These are phyloP conservation scores for Pristiophorus japonicus DNA, from an alignment of 2,113 vertebrate species.

Conservation along the genomic window DNA sequence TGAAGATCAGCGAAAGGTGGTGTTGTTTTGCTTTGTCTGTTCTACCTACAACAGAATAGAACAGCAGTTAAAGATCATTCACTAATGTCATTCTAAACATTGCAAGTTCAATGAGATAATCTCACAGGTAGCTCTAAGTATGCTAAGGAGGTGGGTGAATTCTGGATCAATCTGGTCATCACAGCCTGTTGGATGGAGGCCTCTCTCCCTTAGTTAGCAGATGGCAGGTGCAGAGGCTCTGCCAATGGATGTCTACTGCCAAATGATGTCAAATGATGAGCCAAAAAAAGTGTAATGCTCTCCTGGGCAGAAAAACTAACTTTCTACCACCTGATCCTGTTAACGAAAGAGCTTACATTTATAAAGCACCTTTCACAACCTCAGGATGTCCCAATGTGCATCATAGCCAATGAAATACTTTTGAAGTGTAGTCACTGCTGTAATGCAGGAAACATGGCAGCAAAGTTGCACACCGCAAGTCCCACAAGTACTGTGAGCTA, in stretches of 20 bases:
- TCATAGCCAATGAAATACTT: neutral
- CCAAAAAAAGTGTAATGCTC: neutral
- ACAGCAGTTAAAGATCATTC: neutral
- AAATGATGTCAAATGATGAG: neutral
- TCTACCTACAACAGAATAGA: constrained; percentile 13
- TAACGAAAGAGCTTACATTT: neutral
- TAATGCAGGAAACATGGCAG: neutral
- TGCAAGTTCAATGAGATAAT: neutral
- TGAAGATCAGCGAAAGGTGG: neutral
- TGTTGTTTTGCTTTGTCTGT: neutral
- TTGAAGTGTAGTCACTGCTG: neutral
- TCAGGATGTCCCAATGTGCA: neutral
- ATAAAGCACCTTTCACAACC: neutral
- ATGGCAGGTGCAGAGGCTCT: neutral
- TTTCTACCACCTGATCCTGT: neutral
- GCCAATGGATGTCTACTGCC: neutral
- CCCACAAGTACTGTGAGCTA: too few relatives aligned
- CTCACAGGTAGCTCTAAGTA: neutral
- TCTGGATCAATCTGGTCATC: neutral
- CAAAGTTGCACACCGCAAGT: neutral
- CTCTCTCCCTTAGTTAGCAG: neutral
- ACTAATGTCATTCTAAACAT: neutral
- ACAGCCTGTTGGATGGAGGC: neutral
- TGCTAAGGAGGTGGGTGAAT: neutral
- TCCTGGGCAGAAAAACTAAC: neutral